phyloP scores from a whole-genome alignment of 2,888 invertebrate genomes.

The Drosophila nigricruria region DNA sequence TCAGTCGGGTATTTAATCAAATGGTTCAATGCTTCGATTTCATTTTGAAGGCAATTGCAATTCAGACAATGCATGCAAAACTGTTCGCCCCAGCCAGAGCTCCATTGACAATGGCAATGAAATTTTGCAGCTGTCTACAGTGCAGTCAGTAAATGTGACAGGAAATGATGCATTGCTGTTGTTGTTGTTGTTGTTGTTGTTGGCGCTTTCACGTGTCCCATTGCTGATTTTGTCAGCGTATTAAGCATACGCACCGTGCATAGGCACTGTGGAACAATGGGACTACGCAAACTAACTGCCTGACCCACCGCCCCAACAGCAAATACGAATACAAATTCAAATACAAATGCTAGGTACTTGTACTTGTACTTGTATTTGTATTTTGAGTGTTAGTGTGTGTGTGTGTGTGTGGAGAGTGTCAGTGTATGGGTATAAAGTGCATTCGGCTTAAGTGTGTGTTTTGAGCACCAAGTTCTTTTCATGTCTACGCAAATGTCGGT shows the following conservation, averaged over 20 bases:
- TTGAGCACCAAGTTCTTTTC: slow-evolving; percentile 51
- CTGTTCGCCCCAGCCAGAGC: slow-evolving; percentile 45
- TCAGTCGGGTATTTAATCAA: slow-evolving; percentile 37
- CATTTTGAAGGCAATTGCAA: slow-evolving; percentile 61
- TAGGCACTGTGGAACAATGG: slow-evolving; percentile 41
- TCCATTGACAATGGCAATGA: slow-evolving; percentile 78
- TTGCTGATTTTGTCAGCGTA: slow-evolving; percentile 51
- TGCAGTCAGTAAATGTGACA: slow-evolving; percentile 38
- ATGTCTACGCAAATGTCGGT: slow-evolving; percentile 56
- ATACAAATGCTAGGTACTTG: slow-evolving; percentile 2
- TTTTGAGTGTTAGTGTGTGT: neutral
- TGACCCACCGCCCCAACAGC: slow-evolving; percentile 26
- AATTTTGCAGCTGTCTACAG: slow-evolving; percentile 28
- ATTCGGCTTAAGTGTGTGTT: slow-evolving; percentile 43
- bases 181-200: slow-evolving; percentile 1
- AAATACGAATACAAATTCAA: slow-evolving; percentile 17
- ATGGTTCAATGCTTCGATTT: slow-evolving; percentile 62
- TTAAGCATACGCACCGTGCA: slow-evolving; percentile 57
- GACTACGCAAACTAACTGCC: slow-evolving; percentile 8
- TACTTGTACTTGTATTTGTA: neutral
- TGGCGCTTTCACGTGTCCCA: slow-evolving; percentile 58
- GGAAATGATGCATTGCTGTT: slow-evolving; percentile 49
- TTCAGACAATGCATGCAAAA: slow-evolving; percentile 62
- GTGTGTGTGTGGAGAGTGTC: no score
- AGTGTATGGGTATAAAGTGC: slow-evolving; percentile 39